A percentile compares a stretch with the other conserved stretches of the same genome.
These are phyloP conservation scores for Notiomystis cincta DNA, from an alignment of 2,113 vertebrate genomes.

Conservation along the genomic window DNA sequence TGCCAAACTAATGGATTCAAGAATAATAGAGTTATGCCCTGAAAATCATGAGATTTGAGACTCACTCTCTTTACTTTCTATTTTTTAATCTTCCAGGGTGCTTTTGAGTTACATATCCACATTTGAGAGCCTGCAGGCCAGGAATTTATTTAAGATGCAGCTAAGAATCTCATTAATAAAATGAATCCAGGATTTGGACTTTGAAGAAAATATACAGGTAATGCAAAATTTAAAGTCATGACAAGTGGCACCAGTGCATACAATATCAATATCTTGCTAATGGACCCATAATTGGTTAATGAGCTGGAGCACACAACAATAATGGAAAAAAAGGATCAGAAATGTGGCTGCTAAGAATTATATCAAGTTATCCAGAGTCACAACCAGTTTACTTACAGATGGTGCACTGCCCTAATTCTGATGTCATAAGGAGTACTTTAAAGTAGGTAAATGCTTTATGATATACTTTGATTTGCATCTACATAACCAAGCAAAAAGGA, in stretches of 20 bases:
- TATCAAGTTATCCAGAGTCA: neutral
- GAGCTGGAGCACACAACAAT: neutral
- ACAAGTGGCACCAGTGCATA: neutral
- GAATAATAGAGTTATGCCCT: neutral
- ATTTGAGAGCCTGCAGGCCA: neutral
- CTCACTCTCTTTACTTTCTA: neutral
- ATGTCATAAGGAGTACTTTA: neutral
- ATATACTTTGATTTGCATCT: neutral
- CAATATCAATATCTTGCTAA: constrained; percentile 2
- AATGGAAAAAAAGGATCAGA: neutral
- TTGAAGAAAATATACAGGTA: constrained; percentile 26
- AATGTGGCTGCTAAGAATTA: neutral
- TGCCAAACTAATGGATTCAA: neutral
- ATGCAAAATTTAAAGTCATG: neutral
- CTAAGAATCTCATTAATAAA: constrained; percentile 22
- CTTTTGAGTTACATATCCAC: neutral
- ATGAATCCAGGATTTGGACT: neutral
- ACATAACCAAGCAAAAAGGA: neutral
- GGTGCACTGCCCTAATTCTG: neutral
- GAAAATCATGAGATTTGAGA: neutral
- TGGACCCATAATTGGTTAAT: neutral
- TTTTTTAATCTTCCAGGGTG: neutral
- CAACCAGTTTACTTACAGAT: neutral
- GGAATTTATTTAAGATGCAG: constrained; percentile 5
- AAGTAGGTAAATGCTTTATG: neutral